Evolutionary conservation across 2,888 invertebrate genomes (phyloP).

Genomic region (Neoscelio sp.): DNA sequence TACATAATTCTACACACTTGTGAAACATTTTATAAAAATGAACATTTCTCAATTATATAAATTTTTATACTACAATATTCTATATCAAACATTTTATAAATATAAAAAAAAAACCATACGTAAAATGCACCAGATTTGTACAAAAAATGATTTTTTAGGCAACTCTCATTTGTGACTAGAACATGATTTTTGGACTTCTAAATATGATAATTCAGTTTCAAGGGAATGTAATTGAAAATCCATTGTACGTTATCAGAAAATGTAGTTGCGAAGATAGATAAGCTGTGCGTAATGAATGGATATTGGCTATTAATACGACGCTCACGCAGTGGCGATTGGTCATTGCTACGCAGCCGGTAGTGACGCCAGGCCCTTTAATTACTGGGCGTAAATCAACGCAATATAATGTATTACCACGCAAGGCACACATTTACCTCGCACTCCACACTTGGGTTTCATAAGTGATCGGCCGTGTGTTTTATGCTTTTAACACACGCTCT

Average conservation of each 20-base stretch:
- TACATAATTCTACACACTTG: too few relatives aligned
- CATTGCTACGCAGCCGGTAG: conserved; percentile 78
- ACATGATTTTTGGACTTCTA: too few relatives aligned
- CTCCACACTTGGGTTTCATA: conserved; percentile 27
- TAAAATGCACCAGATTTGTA: too few relatives aligned
- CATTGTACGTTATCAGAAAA: neutral
- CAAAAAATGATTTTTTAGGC: too few relatives aligned
- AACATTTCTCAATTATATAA: too few relatives aligned
- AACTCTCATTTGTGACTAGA: too few relatives aligned
- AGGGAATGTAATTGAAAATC: neutral
- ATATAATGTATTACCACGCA: conserved; percentile 32
- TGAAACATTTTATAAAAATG: too few relatives aligned
- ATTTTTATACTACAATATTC: too few relatives aligned
- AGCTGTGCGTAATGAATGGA: conserved; percentile 1
- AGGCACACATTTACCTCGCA: conserved; percentile 11
- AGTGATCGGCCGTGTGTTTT: too few relatives aligned
- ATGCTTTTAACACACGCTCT: too few relatives aligned
- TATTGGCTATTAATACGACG: conserved; percentile 74
- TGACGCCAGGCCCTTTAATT: conserved; percentile 80
- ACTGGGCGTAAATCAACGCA: conserved; percentile 69
- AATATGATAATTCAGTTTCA: neutral
- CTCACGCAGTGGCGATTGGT: conserved; percentile 79
- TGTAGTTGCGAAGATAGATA: neutral
- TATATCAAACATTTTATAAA: too few relatives aligned
- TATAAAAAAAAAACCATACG: too few relatives aligned